These are phyloP conservation scores for Craniophora ligustri DNA, from an alignment of 2,888 invertebrate species.

Conservation along the genomic window DNA sequence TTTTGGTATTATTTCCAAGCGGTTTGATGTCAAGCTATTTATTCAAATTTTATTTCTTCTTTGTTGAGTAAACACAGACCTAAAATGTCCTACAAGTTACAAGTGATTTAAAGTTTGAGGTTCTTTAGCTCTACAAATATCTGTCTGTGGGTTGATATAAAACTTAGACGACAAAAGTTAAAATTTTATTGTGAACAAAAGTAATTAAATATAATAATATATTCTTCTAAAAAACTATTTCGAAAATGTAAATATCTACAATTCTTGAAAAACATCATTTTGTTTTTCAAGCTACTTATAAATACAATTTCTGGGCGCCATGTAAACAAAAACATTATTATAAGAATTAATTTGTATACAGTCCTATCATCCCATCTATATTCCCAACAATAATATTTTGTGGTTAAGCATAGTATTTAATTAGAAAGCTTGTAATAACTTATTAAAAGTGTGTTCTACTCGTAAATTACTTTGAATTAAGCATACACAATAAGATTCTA, in stretches of 20 bases:
- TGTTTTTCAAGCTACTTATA: neutral
- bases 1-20: neutral
- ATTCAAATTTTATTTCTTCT: constrained; percentile 26
- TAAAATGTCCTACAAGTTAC: constrained; percentile 8
- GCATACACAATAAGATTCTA: too few relatives aligned
- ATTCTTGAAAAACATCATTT: constrained; percentile 6
- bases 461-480: too few relatives aligned
- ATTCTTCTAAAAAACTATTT: neutral
- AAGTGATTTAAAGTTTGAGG: constrained; percentile 32
- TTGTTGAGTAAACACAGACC: constrained; percentile 3
- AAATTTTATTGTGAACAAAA: constrained; percentile 22
- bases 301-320: neutral
- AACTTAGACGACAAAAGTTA: constrained; percentile 29
- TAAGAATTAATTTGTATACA: too few relatives aligned
- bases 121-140: constrained; percentile 26
- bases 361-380: too few relatives aligned
- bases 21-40: constrained; percentile 6
- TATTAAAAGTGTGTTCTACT: too few relatives aligned
- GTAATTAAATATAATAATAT: neutral
- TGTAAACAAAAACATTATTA: neutral
- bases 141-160: constrained; percentile 21
- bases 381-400: too few relatives aligned
- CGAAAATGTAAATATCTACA: neutral
- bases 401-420: too few relatives aligned
- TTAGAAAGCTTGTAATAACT: too few relatives aligned